phyloP scores from a whole-genome alignment of 1,140 invertebrate species.

The Hypsibius dujardini region DNA sequence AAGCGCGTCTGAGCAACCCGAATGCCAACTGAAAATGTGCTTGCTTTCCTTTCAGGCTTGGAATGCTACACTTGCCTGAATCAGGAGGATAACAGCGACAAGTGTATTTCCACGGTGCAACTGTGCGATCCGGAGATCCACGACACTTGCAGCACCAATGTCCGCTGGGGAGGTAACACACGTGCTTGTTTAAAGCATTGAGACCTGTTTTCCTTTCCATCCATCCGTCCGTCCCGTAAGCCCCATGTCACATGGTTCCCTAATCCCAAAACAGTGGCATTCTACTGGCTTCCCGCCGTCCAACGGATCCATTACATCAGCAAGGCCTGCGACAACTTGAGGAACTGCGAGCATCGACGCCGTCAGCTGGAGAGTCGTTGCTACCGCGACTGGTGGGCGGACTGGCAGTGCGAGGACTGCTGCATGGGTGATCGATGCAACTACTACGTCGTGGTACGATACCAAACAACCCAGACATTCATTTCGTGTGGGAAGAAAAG shows the following conservation, averaged over 20 bases:
- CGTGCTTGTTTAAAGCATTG: too few relatives aligned
- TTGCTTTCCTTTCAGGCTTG: constrained; percentile 30
- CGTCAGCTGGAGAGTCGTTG: constrained; percentile 54
- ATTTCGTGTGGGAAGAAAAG: too few relatives aligned
- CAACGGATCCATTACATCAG: constrained; percentile 84
- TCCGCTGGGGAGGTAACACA: constrained; percentile 58
- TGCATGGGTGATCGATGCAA: constrained; percentile 91
- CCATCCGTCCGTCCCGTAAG: too few relatives aligned
- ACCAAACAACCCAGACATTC: neutral
- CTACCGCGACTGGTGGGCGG: constrained; percentile 87
- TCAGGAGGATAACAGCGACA: constrained; percentile 77
- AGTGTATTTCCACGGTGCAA: constrained; percentile 76
- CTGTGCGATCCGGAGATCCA: constrained; percentile 61
- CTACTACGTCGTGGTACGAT: constrained; percentile 83
- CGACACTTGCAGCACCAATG: constrained; percentile 70
- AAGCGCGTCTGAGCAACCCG: too few relatives aligned
- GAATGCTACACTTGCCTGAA: constrained; percentile 86
- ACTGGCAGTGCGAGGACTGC: constrained; percentile 92
- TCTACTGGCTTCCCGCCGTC: constrained; percentile 80
- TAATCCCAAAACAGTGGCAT: constrained; percentile 45
- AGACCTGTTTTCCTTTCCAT: too few relatives aligned
- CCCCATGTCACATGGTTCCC: too few relatives aligned
- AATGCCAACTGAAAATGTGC: too few relatives aligned
- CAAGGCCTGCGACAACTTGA: constrained; percentile 66
- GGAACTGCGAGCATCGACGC: constrained; percentile 52